Percentiles rank a stretch among this genome's conserved stretches.
Conservation (phyloP, 2,797 vertebrate species). For the Leucoraja ocellata region DNA sequence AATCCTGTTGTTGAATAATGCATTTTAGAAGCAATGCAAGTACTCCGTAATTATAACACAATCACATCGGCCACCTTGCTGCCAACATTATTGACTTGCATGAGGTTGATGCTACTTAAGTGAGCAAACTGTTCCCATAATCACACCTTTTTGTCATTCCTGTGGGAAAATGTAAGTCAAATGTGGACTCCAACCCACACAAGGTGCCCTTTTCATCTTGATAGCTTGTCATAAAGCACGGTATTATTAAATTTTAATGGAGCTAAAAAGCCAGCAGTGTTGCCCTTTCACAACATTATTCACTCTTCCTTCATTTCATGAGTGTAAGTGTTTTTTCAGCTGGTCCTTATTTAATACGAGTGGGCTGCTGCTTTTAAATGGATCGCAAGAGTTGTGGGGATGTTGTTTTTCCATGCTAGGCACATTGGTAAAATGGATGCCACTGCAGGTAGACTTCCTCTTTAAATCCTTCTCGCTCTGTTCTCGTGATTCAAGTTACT, state of each 20-base stretch:
- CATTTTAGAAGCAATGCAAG: neutral
- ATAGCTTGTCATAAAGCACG: neutral
- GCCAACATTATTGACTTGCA: neutral
- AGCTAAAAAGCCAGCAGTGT: slow-evolving; percentile 23
- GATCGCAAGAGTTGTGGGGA: neutral
- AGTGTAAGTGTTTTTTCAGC: slow-evolving; percentile 19
- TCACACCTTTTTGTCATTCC: neutral
- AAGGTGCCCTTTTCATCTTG: slow-evolving; percentile 18
- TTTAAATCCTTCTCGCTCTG: neutral
- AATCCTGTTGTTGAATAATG: neutral
- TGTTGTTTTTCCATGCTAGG: neutral
- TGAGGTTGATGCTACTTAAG: neutral
- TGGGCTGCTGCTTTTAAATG: neutral
- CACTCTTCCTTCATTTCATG: neutral
- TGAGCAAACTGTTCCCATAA: neutral
- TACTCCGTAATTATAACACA: neutral
- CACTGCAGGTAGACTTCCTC: neutral
- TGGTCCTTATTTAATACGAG: neutral
- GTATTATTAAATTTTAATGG: slow-evolving; percentile 34
- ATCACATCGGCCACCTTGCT: neutral
- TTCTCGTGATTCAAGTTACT: neutral
- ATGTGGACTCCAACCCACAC: neutral
- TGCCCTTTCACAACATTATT: slow-evolving; percentile 26
- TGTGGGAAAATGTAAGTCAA: neutral
- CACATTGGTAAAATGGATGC: neutral